phyloP scores from a whole-genome alignment of 2,797 vertebrate genomes.

The Phataginus tricuspis region DNA sequence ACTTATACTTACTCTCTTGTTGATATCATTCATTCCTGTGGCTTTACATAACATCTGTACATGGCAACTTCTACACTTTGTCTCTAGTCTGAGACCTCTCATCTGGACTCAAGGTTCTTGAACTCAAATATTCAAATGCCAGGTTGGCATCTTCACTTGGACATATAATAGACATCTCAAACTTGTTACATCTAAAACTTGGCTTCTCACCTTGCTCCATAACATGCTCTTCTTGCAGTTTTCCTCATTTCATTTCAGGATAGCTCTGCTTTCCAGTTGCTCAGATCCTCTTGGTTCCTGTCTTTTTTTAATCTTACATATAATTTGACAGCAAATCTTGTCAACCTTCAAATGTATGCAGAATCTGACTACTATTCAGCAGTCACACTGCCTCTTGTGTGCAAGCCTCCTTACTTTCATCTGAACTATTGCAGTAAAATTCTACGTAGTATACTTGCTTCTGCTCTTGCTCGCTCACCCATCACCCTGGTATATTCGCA shows the following conservation, averaged over 20 bases:
- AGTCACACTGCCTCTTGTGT: not conserved
- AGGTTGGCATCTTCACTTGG: not conserved
- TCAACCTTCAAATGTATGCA: not conserved
- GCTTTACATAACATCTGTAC: not conserved
- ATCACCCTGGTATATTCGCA: not conserved
- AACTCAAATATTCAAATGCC: not conserved
- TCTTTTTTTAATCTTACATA: not conserved
- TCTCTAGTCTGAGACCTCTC: not conserved
- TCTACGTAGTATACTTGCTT: conserved; percentile 18
- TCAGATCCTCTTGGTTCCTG: not conserved
- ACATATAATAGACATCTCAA: not conserved
- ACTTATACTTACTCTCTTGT: not conserved
- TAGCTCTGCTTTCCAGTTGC: not conserved
- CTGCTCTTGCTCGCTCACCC: not conserved
- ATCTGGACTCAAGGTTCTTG: not conserved
- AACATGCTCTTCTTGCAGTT: not conserved
- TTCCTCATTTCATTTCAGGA: not conserved
- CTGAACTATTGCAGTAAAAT: not conserved
- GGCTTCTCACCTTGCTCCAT: not conserved
- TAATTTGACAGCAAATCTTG: not conserved
- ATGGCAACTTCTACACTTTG: not conserved
- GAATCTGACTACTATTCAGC: not conserved
- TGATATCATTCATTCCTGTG: not conserved
- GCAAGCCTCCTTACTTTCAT: not conserved
- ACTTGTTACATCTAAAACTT: not conserved